Evolutionary conservation across 1,140 invertebrate genomes (phyloP).

Genomic region (Hyposmocoma kahamanoa): DNA sequence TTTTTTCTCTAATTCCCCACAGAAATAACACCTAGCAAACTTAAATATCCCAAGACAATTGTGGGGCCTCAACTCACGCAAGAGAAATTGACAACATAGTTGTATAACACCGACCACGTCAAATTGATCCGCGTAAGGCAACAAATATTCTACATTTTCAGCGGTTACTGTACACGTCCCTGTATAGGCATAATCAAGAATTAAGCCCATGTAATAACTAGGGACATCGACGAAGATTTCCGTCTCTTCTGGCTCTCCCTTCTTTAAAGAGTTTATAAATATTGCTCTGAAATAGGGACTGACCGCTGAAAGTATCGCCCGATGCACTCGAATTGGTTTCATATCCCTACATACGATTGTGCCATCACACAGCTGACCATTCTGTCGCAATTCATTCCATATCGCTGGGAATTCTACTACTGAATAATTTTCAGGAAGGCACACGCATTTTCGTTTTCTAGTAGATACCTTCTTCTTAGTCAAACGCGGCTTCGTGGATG

Average conservation of each 20-base stretch:
- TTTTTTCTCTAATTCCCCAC: constrained; percentile 73
- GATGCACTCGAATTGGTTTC: constrained; percentile 76
- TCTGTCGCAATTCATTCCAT: constrained; percentile 77
- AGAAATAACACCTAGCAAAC: constrained; percentile 82
- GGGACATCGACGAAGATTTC: constrained; percentile 72
- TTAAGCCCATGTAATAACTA: constrained; percentile 66
- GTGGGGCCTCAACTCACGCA: constrained; percentile 70
- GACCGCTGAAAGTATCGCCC: constrained; percentile 78
- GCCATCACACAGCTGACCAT: constrained; percentile 76
- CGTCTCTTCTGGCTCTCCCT: constrained; percentile 67
- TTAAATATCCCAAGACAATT: constrained; percentile 82
- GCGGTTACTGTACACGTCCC: constrained; percentile 74
- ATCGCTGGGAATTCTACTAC: constrained; percentile 76
- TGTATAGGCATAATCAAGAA: constrained; percentile 81
- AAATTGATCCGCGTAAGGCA: constrained; percentile 78
- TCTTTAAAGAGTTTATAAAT: constrained; percentile 77
- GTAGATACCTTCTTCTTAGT: constrained; percentile 60
- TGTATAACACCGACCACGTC: constrained; percentile 78
- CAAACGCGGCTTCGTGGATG: constrained; percentile 50
- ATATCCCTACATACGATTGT: constrained; percentile 76
- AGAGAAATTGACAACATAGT: constrained; percentile 77
- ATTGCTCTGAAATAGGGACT: constrained; percentile 81
- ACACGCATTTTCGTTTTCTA: constrained; percentile 66
- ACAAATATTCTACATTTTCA: constrained; percentile 77
- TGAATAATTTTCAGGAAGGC: constrained; percentile 66